These are phyloP conservation scores for Suncus etruscus DNA, from an alignment of 2,113 vertebrate species.

Conservation along the genomic window DNA sequence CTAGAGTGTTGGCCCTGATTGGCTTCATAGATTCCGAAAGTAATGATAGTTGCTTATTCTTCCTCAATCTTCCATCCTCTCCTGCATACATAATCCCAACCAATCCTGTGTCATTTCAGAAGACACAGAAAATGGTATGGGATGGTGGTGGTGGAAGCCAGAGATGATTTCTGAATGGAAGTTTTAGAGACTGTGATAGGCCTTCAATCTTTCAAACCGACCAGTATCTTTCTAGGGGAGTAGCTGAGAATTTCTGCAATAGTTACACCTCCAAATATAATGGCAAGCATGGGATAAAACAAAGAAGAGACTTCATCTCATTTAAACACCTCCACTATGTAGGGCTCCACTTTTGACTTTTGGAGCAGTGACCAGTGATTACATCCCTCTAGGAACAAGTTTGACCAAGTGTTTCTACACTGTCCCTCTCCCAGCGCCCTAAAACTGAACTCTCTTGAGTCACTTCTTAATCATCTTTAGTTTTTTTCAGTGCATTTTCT, in stretches of 20 bases:
- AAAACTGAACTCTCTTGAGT: neutral
- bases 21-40: neutral
- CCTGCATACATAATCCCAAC: neutral
- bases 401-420: neutral
- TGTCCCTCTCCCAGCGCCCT: neutral
- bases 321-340: accelerated
- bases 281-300: neutral
- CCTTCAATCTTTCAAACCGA: neutral
- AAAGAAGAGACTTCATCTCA: neutral
- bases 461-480: neutral
- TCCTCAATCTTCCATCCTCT: neutral
- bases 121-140: neutral
- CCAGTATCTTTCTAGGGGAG: neutral
- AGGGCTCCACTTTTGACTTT: neutral
- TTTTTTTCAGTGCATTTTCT: neutral
- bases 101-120: neutral
- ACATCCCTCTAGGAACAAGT: neutral
- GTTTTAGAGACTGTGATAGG: neutral
- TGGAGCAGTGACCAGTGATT: neutral
- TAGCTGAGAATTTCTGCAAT: neutral
- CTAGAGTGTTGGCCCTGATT: neutral
- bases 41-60: neutral
- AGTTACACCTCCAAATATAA: neutral
- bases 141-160: neutral
- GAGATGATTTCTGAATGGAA: neutral